phyloP scores from a whole-genome alignment of 2,113 vertebrate species.

The Paedocypris sp. region DNA sequence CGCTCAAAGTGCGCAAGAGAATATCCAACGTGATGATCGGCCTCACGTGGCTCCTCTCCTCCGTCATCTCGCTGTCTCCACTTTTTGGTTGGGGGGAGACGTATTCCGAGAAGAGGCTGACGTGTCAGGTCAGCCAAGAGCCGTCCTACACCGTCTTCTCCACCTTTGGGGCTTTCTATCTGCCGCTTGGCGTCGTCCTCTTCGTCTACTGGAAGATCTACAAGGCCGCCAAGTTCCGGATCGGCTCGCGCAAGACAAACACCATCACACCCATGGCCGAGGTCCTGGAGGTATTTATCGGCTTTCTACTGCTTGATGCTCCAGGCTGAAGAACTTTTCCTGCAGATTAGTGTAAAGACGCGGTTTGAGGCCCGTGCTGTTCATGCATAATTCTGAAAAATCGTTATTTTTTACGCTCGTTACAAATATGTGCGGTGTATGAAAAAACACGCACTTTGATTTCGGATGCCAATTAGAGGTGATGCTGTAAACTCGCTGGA shows the following conservation, averaged over 20 bases:
- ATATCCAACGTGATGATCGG: slow-evolving; percentile 86
- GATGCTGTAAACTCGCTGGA: too few relatives aligned
- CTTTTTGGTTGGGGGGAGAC: slow-evolving; percentile 92
- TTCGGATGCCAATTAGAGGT: too few relatives aligned
- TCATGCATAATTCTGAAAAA: too few relatives aligned
- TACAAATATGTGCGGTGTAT: too few relatives aligned
- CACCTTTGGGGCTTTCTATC: slow-evolving; percentile 89
- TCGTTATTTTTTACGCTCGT: too few relatives aligned
- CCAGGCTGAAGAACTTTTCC: too few relatives aligned
- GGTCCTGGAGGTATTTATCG: slow-evolving; percentile 47
- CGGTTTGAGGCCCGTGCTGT: too few relatives aligned
- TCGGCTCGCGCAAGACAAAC: slow-evolving; percentile 76
- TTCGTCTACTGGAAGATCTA: slow-evolving; percentile 99
- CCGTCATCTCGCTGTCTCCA: slow-evolving; percentile 82
- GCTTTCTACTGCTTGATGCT: too few relatives aligned
- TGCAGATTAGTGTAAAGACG: too few relatives aligned
- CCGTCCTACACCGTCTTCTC: slow-evolving; percentile 91
- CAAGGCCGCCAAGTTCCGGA: slow-evolving; percentile 83
- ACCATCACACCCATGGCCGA: slow-evolving; percentile 78
- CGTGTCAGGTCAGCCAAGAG: slow-evolving; percentile 87
- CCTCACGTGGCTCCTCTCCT: slow-evolving; percentile 82
- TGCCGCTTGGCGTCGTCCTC: slow-evolving; percentile 87
- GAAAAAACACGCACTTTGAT: too few relatives aligned
- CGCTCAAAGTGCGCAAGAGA: slow-evolving; percentile 71
- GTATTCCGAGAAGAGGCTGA: slow-evolving; percentile 69